Evolutionary conservation across 2,888 invertebrate species (phyloP), one percentile per base, ranked within the genome.

Genomic region (Gastrophysa polygoni): DNA sequence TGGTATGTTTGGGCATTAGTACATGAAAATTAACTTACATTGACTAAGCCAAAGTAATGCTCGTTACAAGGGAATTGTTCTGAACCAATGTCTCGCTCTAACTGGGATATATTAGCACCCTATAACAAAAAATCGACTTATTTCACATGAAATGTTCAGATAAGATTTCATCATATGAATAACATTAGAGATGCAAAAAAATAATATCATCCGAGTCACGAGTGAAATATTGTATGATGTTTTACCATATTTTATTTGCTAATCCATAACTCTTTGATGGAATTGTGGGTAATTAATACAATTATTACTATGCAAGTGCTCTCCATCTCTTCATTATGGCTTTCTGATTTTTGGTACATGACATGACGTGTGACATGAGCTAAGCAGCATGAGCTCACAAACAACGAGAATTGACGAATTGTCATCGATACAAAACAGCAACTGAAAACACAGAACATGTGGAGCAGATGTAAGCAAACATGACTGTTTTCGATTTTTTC

Each of bases 31-130:
- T 59, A 0, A 88, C 93, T 90, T 85, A 97, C 96, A 88, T 99
- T 99, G 70, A 99, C 98, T 83, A 99, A 89, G 80, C 99, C 99
- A 87, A 99, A 99, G 83, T 97, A 99, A 83, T 98, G 98, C 82
- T 99, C 99, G 83, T 98, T 99, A 68, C 95, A 92, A 78, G 98
- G 97, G 84, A 98, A 95, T 82, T 96, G 95, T 85, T 98, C 98
- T 76, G 96, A 91, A 79, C 98, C 98, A 81, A 99, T 98, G 87
- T 99, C 98, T 86, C 96, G 93, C 88, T 99, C 99, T 83, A 99
- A 85, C 84, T 98, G 98, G 78, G 98, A 98, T 84, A 98, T 95
- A 88, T 97, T 98, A 83, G 97, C 95, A 86, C 98, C 98, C 98
- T 96, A 82, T 65, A 86, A 84, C 63, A 66, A 67, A 63, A 59